Percentiles rank a stretch among this genome's conserved stretches.
Conservation (phyloP, 1,140 invertebrate genomes). For the Drosophila busckii region DNA sequence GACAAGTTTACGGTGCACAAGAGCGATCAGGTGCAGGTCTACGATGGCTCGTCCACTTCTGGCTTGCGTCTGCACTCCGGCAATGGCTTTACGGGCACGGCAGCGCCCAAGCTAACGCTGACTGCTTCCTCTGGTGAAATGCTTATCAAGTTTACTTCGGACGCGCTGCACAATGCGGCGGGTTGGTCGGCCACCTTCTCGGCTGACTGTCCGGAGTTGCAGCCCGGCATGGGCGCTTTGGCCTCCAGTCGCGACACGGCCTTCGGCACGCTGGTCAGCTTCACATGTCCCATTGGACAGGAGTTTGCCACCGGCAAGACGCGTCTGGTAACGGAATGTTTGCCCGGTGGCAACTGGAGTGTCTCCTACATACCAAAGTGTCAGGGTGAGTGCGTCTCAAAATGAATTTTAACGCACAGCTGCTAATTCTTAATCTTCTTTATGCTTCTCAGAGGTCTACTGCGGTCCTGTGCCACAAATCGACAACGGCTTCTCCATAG, state of each 20-base stretch:
- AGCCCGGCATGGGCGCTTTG: constrained; percentile 91
- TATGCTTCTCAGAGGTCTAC: constrained; percentile 88
- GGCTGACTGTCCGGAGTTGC: constrained; percentile 92
- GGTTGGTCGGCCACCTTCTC: constrained; percentile 94
- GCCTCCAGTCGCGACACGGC: constrained; percentile 94
- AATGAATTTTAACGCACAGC: not conserved
- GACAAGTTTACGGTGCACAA: constrained; percentile 91
- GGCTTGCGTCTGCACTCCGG: constrained; percentile 92
- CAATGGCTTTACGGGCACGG: constrained; percentile 88
- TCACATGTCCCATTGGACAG: constrained; percentile 95
- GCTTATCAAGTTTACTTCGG: constrained; percentile 91
- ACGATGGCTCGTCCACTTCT: constrained; percentile 91
- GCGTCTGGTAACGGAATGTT: constrained; percentile 90
- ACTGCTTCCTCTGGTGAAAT: constrained; percentile 96
- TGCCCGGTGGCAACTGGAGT: constrained; percentile 95
- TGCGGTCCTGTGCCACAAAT: constrained; percentile 98
- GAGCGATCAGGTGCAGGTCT: constrained; percentile 93
- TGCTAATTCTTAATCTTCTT: not conserved
- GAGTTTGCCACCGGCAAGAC: constrained; percentile 95
- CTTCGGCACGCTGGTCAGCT: constrained; percentile 93
- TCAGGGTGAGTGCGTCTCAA: constrained; percentile 82
- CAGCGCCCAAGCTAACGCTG: constrained; percentile 89
- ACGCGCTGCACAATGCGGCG: constrained; percentile 89
- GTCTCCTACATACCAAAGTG: constrained; percentile 95
- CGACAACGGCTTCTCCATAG: constrained; percentile 97